These are phyloP conservation scores for Ursus arctos DNA, from an alignment of 2,113 vertebrate species.

Conservation along the genomic window DNA sequence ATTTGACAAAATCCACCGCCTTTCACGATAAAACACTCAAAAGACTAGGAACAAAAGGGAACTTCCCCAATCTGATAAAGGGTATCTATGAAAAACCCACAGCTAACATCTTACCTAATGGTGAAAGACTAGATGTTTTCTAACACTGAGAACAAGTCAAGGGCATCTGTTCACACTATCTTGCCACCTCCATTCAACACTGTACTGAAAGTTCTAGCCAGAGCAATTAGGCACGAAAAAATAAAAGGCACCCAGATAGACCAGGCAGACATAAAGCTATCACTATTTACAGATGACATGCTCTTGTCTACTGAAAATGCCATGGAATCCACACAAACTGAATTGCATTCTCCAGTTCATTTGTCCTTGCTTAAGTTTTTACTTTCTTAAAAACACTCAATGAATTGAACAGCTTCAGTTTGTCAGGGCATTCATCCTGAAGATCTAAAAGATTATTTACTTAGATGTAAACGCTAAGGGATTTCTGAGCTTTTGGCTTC, in stretches of 20 bases:
- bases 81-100: not conserved
- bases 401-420: slow-evolving; percentile 4
- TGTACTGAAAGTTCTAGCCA: not conserved
- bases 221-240: slow-evolving; percentile 19
- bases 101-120: not conserved
- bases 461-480: not conserved
- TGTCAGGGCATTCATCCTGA: not conserved
- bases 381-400: not conserved
- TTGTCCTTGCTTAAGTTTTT: slow-evolving; percentile 18
- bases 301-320: not conserved
- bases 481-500: slow-evolving; percentile 20
- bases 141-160: not conserved
- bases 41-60: not conserved
- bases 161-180: not conserved
- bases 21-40: not conserved
- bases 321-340: not conserved
- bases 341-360: not conserved
- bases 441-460: not conserved
- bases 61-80: not conserved
- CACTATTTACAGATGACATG: not conserved
- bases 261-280: not conserved
- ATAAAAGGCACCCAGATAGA: not conserved
- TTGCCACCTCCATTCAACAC: not conserved
- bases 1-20: not conserved
- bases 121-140: not conserved